Evolutionary conservation across 2,888 invertebrate species (phyloP), one percentile per base, ranked within the genome.

Genomic region (Phaonia tiefii): DNA sequence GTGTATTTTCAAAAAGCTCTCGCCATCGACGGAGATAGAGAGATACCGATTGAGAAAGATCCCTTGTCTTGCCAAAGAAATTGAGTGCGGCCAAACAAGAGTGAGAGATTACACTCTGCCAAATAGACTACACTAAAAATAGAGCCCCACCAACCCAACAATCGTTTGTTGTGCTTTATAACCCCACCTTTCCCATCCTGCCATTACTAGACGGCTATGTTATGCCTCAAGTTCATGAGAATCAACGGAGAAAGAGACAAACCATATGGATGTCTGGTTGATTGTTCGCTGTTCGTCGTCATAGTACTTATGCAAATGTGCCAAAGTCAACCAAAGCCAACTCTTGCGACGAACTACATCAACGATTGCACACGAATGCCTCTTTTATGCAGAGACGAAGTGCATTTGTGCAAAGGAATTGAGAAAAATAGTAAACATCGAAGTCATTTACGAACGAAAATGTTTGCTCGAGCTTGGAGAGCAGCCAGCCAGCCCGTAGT

Each of bases 391-490:
- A 66, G 20, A 46, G 22, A 80, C 81, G 81, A 81, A 78, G 56
- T 75, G 75, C 78, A 78, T 8, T 31, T 31, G 31, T 78, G 31
- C 15, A n/a, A 25, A 42, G 31, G 56, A 79, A 51, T 65, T 44
- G 72, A 73, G 70, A 60, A 70, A 65, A 74, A 71, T 31, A 44
- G 26, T 11, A 58, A 15, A 72, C 72, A 51, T 54, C 77, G 67
- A 44, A 65, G 37, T 39, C 75, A 69, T 58, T 58, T 58, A 60
- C 60, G 60, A 60, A 37, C 17, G 60, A 60, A n/a, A n/a, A 39
- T 60, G 60, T 60, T 60, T 60, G 60, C 60, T 37, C 17, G 72
- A 76, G 79, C 37, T 82, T 82, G 79, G 82, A 81, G 82, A 54
- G 54, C 31, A 75, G 79, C 79, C 82, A 82, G 80, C 20, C 20